phyloP scores from a whole-genome alignment of 2,888 invertebrate genomes.

The Abrostola triplasia region DNA sequence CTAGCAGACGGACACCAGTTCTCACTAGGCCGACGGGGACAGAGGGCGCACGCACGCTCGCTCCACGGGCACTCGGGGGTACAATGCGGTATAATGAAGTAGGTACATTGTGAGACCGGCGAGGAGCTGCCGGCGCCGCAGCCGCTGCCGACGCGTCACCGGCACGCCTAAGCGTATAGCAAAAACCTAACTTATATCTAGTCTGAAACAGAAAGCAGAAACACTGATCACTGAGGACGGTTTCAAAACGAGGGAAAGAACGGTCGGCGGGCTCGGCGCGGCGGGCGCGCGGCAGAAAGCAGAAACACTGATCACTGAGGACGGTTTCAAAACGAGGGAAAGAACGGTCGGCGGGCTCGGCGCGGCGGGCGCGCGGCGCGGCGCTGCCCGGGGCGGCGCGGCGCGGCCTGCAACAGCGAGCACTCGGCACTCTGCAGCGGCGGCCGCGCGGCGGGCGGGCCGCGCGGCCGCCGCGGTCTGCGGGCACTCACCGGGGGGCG shows the following conservation, averaged over 20 bases:
- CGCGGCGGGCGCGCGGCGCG: conserved; percentile 29
- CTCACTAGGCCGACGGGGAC: conserved; percentile 1
- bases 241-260: conserved; percentile 73
- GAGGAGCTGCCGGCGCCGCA: conserved; percentile 65
- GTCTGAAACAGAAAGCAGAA: conserved; percentile 87
- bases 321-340: conserved; percentile 71
- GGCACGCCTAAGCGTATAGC: conserved; percentile 66
- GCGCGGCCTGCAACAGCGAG: conserved; percentile 63
- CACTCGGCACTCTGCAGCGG: conserved; percentile 31
- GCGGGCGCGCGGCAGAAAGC: conserved; percentile 85
- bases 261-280: conserved; percentile 32
- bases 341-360: conserved; percentile 51
- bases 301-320: conserved; percentile 85
- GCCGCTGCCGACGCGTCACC: conserved; percentile 62
- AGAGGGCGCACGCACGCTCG: conserved; percentile 36
- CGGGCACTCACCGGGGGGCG: conserved; percentile 21
- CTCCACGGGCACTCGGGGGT: conserved; percentile 53
- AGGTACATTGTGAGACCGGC: conserved; percentile 76
- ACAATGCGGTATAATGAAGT: conserved; percentile 71
- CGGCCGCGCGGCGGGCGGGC: conserved; percentile 27
- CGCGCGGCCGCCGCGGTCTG: conserved; percentile 26
- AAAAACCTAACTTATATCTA: conserved; percentile 86
- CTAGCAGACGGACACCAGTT: conserved; percentile 10
- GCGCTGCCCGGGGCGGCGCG: conserved; percentile 39
- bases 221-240: conserved; percentile 81